Conservation (phyloP, 1,140 invertebrate genomes). For the Paramacrobiotus metropolitanus region DNA sequence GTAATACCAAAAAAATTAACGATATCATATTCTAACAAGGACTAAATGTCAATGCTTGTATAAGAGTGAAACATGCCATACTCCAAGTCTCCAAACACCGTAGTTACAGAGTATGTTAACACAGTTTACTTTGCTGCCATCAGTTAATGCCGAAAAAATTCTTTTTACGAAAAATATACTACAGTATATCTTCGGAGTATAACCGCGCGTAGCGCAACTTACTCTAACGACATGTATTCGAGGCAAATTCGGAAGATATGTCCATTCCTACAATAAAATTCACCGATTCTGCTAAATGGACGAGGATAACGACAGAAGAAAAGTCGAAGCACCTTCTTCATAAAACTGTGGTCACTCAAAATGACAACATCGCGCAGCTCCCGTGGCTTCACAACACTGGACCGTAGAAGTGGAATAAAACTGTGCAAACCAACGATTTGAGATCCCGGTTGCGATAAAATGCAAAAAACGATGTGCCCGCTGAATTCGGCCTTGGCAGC, state of each 20-base stretch:
- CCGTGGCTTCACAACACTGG: not conserved
- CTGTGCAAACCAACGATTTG: not conserved
- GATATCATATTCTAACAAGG: no score
- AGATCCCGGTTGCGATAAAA: not conserved
- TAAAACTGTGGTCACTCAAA: not conserved
- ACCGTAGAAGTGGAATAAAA: not conserved
- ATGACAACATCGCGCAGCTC: not conserved
- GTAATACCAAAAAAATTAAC: not conserved
- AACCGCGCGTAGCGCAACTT: no score
- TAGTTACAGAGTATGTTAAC: no score
- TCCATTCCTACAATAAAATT: not conserved
- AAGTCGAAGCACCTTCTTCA: not conserved
- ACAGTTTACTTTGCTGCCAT: no score
- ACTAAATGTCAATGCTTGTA: no score
- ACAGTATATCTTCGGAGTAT: no score
- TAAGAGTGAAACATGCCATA: no score
- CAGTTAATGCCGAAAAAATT: not conserved
- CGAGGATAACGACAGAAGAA: not conserved
- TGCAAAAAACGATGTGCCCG: not conserved
- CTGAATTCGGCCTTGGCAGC: not conserved
- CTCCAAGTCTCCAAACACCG: no score
- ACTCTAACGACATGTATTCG: not conserved
- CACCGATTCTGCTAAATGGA: not conserved
- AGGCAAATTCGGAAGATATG: not conserved
- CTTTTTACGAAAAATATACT: not conserved